Evolutionary conservation across 2,113 vertebrate genomes (phyloP).

Genomic region (Piaya cayana): DNA sequence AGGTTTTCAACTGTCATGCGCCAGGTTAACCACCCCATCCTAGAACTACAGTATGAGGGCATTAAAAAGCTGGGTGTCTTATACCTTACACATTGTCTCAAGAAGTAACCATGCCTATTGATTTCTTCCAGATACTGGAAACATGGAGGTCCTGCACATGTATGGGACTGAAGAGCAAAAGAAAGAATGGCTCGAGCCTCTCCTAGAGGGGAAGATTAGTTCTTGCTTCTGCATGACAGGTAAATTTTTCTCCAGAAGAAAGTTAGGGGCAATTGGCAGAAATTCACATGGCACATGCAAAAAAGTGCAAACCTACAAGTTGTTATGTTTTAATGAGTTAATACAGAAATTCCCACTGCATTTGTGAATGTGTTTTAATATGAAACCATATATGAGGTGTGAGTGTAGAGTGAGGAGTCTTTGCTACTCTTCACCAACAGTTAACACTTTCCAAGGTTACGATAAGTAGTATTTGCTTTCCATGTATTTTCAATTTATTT

Average conservation of each 20-base stretch:
- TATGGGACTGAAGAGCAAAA: slow-evolving; percentile 92
- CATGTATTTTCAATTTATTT: background rate
- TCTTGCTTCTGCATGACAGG: slow-evolving; percentile 98
- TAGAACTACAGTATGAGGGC: background rate
- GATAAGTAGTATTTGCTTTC: background rate
- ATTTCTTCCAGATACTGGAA: slow-evolving; percentile 85
- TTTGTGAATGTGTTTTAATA: background rate
- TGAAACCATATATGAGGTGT: background rate
- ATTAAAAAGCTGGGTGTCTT: background rate
- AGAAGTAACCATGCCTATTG: background rate
- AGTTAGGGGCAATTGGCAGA: background rate
- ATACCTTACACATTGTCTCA: background rate
- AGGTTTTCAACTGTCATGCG: slow-evolving; percentile 94
- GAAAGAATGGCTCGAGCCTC: slow-evolving; percentile 88
- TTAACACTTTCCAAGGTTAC: background rate
- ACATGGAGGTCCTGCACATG: slow-evolving; percentile 93
- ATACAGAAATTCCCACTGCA: background rate
- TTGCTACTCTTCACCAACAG: background rate
- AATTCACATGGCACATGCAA: background rate
- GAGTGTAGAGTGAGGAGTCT: background rate
- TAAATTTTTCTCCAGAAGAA: slow-evolving; percentile 49
- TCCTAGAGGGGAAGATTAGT: slow-evolving; percentile 86
- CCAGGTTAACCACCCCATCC: slow-evolving; percentile 78
- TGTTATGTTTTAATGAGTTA: background rate
- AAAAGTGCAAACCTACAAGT: background rate